Conservation (phyloP, 2,888 invertebrate genomes). For the Amiota minor region DNA sequence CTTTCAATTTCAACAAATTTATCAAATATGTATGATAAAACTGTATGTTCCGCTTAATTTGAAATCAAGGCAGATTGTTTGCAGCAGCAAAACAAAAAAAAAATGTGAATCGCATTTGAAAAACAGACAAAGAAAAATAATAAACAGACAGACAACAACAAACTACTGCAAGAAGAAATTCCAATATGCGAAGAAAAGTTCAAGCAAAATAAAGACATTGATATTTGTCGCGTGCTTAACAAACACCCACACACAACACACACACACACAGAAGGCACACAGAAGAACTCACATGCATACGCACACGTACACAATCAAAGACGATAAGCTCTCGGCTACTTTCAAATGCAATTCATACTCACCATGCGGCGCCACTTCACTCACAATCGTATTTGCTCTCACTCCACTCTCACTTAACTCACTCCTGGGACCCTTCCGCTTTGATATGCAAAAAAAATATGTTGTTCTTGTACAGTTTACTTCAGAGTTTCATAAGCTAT, state of each 20-base stretch:
- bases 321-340: neutral
- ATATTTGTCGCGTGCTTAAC: constrained; percentile 24
- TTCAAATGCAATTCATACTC: too few relatives aligned
- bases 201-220: constrained; percentile 35
- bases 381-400: constrained; percentile 17
- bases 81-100: neutral
- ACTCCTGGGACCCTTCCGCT: constrained; percentile 29
- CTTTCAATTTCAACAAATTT: too few relatives aligned
- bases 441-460: constrained; percentile 29
- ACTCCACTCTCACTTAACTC: constrained; percentile 39
- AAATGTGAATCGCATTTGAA: too few relatives aligned
- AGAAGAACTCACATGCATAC: constrained; percentile 13
- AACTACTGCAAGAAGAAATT: constrained; percentile 31
- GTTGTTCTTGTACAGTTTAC: neutral
- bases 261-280: neutral
- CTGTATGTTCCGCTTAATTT: constrained; percentile 19
- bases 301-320: constrained; percentile 16
- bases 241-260: constrained; percentile 37
- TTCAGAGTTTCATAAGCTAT: neutral
- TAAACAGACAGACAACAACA: constrained; percentile 31
- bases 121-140: constrained; percentile 17
- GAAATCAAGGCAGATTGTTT: constrained; percentile 19
- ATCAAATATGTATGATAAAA: neutral
- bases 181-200: constrained; percentile 43
- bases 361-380: neutral